Evolutionary conservation across 2,113 vertebrate genomes (phyloP), one percentile per base, ranked within the genome.

Genomic region (Fulica atra): DNA sequence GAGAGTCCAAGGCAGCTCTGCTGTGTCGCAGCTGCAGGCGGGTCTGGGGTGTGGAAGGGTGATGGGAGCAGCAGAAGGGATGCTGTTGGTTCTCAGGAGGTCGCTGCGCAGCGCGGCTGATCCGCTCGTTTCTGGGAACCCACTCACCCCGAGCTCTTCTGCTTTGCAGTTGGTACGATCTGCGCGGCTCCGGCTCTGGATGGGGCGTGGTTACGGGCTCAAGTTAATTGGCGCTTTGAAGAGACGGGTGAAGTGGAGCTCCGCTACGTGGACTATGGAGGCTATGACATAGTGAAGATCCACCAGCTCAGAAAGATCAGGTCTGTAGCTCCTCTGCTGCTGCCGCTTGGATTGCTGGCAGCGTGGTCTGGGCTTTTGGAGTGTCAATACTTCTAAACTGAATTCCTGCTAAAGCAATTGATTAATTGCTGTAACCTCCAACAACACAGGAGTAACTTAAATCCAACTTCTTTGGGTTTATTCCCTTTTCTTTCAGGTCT

Each of bases 181-280:
- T 99, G 99, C 25, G 99, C 99, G 2, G 99, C 99, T 53, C 99
- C 99, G 1, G 99, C 99, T 7, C 96, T 97, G 51, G 98, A 99
- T 13, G 99, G 99, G 25, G 98, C 99, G 24, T 99, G 99, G 99
- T 98, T 99, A 98, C 98, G 99, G 95, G 99, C 99, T 42, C 99
- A 99, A 71, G 99, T 99, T 80, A 98, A 99, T 35, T 98, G 98
- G 83, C 99, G 99, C 95, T 99, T 99, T 3, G 98, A 99, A 89
- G 99, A 99, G 48, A 98, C 97, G 7, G 88, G 93, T 1, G 99
- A 99, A 88, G 99, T 99, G n/a, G 99, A 99, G 98, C 99, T 99
- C 72, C 98, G 99, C 97, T 99, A 99, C 0, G 99, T 99, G 61
- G 99, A 99, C 96, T 99, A 99, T 5, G 99, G 99, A 17, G 99